Evolutionary conservation across 1,140 invertebrate species (phyloP), one percentile per base, ranked within the genome.

Genomic region (Drosophila grimshawi): DNA sequence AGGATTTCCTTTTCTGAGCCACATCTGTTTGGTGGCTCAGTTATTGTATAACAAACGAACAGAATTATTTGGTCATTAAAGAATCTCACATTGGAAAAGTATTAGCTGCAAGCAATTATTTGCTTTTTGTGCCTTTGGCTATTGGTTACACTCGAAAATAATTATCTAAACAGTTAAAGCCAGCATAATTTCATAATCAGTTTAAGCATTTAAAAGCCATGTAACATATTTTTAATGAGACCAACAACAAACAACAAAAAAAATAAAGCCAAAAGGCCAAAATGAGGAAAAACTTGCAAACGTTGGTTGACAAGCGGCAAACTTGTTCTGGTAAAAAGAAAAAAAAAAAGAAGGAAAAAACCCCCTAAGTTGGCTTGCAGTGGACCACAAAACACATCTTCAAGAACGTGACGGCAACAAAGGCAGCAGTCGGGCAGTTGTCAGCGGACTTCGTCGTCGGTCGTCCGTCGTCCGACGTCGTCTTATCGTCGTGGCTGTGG

Each of bases 161-260:
- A 86, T 88, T 82, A 82, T 60, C 61, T 70, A 64, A 88, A 86
- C 76, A 83, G 83, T 88, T 88, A 88, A 80, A 74, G 52, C 73
- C 51, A 52, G 37, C 19, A 53, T 59, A 69, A 74, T 86, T 86
- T 86, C 80, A 83, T 86, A 88, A 86, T 88, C 80, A 71, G 57
- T 82, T 80, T 63, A 80, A 62, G 74, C 77, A 79, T 67, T 72
- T 72, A 72, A 76, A 79, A 68, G 76, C 59, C 83, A 83, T 86
- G 83, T 83, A 86, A 86, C 83, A 88, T 80, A 85, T 83, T 86
- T 83, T 69, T 83, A 86, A 86, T 86, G 83, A 83, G 80, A 88
- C 80, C 76, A 19, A 76, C 68, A 79, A 70, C 10, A 43, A 4
- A 73, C 73, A 81, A 67, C 56, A 5, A 48, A 41, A 48, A 46